phyloP scores from a whole-genome alignment of 2,888 invertebrate species.

The Digitonthophagus gazella region DNA sequence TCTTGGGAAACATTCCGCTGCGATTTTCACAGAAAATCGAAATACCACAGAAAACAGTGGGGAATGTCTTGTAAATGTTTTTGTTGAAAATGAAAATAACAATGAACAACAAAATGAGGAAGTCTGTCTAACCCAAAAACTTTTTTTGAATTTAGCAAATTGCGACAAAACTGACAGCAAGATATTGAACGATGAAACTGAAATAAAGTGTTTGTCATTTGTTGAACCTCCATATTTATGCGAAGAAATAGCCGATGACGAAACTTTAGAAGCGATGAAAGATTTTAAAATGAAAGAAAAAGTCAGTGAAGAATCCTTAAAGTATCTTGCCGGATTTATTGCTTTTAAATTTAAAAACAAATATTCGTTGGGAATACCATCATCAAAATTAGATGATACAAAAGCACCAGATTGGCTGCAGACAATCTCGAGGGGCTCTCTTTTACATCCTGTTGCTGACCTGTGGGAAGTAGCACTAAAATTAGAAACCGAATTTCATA shows the following conservation, averaged over 20 bases:
- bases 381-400: conserved; percentile 20
- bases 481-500: conserved; percentile 1
- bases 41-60: conserved; percentile 15
- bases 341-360: conserved; percentile 29
- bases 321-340: conserved; percentile 28
- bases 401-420: conserved; percentile 29
- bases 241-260: conserved; percentile 23
- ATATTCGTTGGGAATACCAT: conserved; percentile 22
- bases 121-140: conserved; percentile 25
- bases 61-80: conserved; percentile 18
- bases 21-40: conserved; percentile 18
- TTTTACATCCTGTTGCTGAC: conserved; percentile 29
- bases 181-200: conserved; percentile 18
- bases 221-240: conserved; percentile 24
- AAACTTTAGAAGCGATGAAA: conserved; percentile 20
- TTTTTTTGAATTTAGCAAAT: conserved; percentile 18
- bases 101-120: conserved; percentile 12
- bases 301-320: conserved; percentile 26
- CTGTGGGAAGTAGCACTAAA: conserved; percentile 22
- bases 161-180: conserved; percentile 20
- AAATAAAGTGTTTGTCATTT: conserved; percentile 22
- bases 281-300: conserved; percentile 27
- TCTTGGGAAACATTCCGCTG: conserved; percentile 20
- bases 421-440: conserved; percentile 26
- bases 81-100: background rate